Base-by-base conservation (phyloP, 1,140 invertebrate genomes). In the Papilio helenus region DNA sequence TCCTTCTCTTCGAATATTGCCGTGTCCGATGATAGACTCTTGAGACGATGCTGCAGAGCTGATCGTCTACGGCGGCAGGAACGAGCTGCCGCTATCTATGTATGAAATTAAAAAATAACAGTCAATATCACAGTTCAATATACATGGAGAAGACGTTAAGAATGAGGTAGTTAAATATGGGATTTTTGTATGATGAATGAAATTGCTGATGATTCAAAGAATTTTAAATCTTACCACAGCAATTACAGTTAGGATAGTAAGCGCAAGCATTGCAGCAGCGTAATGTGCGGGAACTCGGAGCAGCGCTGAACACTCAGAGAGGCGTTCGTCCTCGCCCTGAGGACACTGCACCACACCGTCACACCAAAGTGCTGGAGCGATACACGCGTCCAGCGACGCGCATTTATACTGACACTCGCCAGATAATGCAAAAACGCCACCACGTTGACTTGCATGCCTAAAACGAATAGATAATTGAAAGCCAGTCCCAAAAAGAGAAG, bases 331-430 rank as follows among this genome's bases (percentile, higher is more conserved):
- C 86, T 97, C 97, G 0, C 97, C 98, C 2, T 97, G 98, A 0
- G 98, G 98, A 89, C 98, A 98, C 86, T 99, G 97, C 42, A 96
- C 95, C 16, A 96, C 93, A 0, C 98, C 98, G 87, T 99, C 98
- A 89, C 98, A 99, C 97, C 98, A 98, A 10, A 99, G 95, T n/a
- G 97, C 96, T 0, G 97, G 95, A 85, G 98, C 97, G 85, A 99
- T 98, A 92, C 98, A 99, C 4, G 98, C 98, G 86, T 98, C 97
- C 79, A 99, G 88, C 79, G 98, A 98, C 0, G 97, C 97, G 90
- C 98, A 99, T 34, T 97, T 96, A 86, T 97, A 96, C 80, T 96
- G 95, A 86, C 98, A 98, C 82, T 98, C 96, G 20, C 96, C 96
- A 49, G 95, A 95, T 85, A 96, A 90, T 34, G 96, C 95, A 82